phyloP scores from a whole-genome alignment of 2,888 invertebrate species.

The Sesia bembeciformis region DNA sequence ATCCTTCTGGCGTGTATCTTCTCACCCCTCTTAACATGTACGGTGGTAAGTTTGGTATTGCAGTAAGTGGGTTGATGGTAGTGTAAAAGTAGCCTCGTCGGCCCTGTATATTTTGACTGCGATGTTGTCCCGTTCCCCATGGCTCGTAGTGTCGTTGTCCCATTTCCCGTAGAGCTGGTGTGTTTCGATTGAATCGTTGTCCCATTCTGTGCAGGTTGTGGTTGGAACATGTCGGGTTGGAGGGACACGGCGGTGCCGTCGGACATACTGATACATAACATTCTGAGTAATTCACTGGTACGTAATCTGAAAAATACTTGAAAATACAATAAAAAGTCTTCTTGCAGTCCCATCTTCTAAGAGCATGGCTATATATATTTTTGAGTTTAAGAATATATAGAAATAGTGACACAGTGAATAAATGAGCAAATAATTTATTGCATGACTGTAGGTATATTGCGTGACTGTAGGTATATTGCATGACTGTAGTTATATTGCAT shows the following conservation, averaged over 20 bases:
- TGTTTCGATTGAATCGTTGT: neutral
- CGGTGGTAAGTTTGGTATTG: constrained; percentile 12
- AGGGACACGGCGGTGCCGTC: constrained; percentile 15
- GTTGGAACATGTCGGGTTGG: constrained; percentile 17
- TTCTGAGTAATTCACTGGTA: neutral
- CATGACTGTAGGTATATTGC: too few relatives aligned
- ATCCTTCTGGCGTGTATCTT: constrained; percentile 12
- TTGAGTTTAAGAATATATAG: too few relatives aligned
- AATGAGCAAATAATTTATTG: too few relatives aligned
- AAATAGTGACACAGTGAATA: too few relatives aligned
- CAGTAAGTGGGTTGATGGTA: constrained; percentile 10
- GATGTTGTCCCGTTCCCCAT: constrained; percentile 19
- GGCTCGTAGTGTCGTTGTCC: constrained; percentile 12
- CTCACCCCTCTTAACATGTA: constrained; percentile 23
- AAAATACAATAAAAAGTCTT: neutral
- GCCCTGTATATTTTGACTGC: constrained; percentile 7
- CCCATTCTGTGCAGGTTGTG: constrained; percentile 10
- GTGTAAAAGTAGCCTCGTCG: neutral
- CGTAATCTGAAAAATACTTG: too few relatives aligned
- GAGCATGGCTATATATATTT: too few relatives aligned
- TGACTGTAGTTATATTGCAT: too few relatives aligned
- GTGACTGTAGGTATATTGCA: too few relatives aligned
- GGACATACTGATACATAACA: constrained; percentile 12
- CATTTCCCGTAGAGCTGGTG: neutral
- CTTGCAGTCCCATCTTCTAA: neutral